Conservation (phyloP, 2,113 vertebrate species). For the Pipa parva region DNA sequence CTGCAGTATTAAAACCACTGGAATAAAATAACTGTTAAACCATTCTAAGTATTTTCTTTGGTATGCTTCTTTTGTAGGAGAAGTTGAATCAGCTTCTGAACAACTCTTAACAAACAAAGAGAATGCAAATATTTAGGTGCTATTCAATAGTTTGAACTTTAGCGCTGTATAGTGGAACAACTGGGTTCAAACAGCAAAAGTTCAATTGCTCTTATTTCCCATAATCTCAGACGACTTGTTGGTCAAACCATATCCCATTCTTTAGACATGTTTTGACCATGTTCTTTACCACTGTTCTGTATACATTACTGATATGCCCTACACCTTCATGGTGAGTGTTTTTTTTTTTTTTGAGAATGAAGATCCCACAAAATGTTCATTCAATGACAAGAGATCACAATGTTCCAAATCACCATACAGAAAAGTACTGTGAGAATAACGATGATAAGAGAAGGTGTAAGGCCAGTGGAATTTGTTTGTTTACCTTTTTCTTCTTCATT, state of each 20-base stretch:
- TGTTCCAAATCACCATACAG: slow-evolving; percentile 66
- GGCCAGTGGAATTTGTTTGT: slow-evolving; percentile 64
- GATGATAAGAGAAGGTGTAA: slow-evolving; percentile 69
- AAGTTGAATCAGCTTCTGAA: slow-evolving; percentile 62
- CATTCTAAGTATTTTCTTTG: slow-evolving; percentile 74
- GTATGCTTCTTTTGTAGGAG: slow-evolving; percentile 67
- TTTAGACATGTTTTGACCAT: slow-evolving; percentile 69
- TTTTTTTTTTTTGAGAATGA: slow-evolving; percentile 60
- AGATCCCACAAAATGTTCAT: slow-evolving; percentile 69
- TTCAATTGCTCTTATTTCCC: slow-evolving; percentile 63
- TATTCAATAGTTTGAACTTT: slow-evolving; percentile 67
- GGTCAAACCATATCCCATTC: slow-evolving; percentile 58
- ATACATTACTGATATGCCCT: slow-evolving; percentile 53
- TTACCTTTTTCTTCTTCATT: slow-evolving; percentile 62
- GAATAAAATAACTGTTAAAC: slow-evolving; percentile 76
- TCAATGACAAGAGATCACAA: slow-evolving; percentile 65
- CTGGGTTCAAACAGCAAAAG: slow-evolving; percentile 61
- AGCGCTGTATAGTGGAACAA: slow-evolving; percentile 47
- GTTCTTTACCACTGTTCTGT: slow-evolving; percentile 67
- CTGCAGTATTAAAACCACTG: slow-evolving; percentile 76
- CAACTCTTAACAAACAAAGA: slow-evolving; percentile 86
- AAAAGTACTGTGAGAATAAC: slow-evolving; percentile 67
- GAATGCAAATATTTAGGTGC: slow-evolving; percentile 87
- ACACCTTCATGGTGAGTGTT: slow-evolving; percentile 58
- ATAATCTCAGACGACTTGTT: slow-evolving; percentile 65